phyloP scores from a whole-genome alignment of 2,888 invertebrate genomes.

The Troides helena region DNA sequence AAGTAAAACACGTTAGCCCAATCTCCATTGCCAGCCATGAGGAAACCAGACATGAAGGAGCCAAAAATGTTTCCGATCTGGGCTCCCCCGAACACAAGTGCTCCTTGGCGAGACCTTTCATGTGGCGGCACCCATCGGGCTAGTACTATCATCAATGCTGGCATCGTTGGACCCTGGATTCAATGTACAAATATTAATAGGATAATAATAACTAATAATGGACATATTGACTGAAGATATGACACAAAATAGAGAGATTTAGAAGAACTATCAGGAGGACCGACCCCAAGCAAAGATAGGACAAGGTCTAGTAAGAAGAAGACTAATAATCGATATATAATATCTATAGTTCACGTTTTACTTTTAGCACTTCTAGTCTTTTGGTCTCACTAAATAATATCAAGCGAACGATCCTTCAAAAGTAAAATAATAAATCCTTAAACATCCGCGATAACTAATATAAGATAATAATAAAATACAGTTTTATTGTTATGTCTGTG shows the following conservation, averaged over 20 bases:
- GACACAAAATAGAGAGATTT: too few relatives aligned
- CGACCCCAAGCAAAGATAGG: too few relatives aligned
- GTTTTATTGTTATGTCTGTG: too few relatives aligned
- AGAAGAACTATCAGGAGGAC: too few relatives aligned
- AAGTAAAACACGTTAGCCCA: constrained; percentile 82
- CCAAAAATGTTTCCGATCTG: constrained; percentile 81
- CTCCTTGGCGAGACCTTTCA: constrained; percentile 81
- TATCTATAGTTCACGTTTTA: not conserved
- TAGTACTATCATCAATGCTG: constrained; percentile 82
- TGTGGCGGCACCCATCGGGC: constrained; percentile 82
- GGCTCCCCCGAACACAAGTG: constrained; percentile 81
- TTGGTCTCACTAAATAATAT: too few relatives aligned
- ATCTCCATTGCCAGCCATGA: constrained; percentile 74
- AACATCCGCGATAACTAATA: too few relatives aligned
- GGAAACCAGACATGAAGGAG: constrained; percentile 77
- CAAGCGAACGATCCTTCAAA: too few relatives aligned
- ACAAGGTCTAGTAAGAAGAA: too few relatives aligned
- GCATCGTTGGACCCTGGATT: constrained; percentile 87
- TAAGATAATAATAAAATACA: too few relatives aligned
- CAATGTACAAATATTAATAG: not conserved
- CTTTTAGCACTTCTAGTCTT: too few relatives aligned
- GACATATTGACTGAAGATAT: not conserved
- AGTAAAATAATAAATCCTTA: too few relatives aligned
- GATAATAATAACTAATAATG: not conserved
- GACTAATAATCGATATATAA: not conserved